Base-by-base conservation (phyloP, 2,797 vertebrate genomes). In the Falco berigora region DNA sequence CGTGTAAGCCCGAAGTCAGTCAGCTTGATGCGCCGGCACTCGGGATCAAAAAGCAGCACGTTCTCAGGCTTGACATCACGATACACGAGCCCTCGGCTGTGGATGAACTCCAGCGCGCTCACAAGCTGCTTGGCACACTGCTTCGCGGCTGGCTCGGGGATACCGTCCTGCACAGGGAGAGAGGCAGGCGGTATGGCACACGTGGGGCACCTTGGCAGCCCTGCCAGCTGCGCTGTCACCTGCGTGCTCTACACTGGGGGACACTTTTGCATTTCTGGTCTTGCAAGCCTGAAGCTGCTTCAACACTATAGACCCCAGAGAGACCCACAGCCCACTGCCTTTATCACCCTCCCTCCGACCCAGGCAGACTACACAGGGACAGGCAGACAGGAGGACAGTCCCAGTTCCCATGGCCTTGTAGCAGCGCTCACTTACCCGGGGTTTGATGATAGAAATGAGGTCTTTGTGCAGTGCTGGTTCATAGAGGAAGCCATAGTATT, bases 41-140 rank as follows among this genome's bases (percentile, higher is more conserved):
- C 94, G 0, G 97, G 97, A 74, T 99, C 99, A 0, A 99, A 99
- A 50, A 99, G 98, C 89, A 99, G 98, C 86, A 99, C 98, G 1
- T 99, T 99, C 97, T 99, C 99, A 0, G 99, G 99, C 96, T 99
- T 99, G 94, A 99, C 98, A 80, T 99, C 99, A 0, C 99, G 98
- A 95, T 99, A 99, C 72, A 99, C 99, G 8, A 99, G 99, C 58
- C 99, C 99, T 17, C 98, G 96, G 28, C 98, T 98, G 97, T 99
- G 99, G 83, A 99, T 98, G 94, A 99, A 98, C 50, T 98, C 98
- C 92, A 99, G 98, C 0, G 99, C 99, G 0, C 98, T 98, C 24
- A 99, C 99, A 6, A 99, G 98, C 97, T 99, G 99, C 64, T 97
- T 97, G 74, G 99, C 98, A 47, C 99, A 99, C 83, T 98, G 98